Conservation (phyloP, 2,113 vertebrate species). For the Upupa epops region DNA sequence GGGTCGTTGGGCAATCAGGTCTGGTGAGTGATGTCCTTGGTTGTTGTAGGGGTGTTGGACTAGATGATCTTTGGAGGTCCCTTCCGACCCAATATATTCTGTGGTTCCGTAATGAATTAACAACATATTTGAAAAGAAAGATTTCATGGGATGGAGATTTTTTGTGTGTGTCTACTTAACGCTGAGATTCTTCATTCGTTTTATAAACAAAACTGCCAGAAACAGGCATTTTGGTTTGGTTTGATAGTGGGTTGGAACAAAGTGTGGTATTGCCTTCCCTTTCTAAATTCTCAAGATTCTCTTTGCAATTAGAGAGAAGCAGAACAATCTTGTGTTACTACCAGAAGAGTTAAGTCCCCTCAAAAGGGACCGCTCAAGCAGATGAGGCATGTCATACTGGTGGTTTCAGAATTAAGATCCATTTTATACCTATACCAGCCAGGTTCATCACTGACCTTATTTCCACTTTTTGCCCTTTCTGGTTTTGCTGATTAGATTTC, state of each 20-base stretch:
- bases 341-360: neutral
- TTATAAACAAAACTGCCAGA: neutral
- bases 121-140: no score
- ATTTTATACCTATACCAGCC: neutral
- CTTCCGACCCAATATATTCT: no score
- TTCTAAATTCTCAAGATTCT: neutral
- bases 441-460: rapidly evolving
- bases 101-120: no score
- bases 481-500: neutral
- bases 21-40: no score
- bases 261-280: neutral
- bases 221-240: neutral
- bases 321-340: neutral
- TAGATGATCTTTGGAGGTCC: no score
- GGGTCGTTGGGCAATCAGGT: no score
- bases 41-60: no score
- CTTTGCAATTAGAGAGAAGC: neutral
- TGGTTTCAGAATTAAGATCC: neutral
- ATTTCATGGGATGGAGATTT: neutral
- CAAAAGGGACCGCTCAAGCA: neutral
- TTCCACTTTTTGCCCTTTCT: neutral
- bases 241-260: neutral
- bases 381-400: neutral
- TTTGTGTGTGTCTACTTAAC: neutral
- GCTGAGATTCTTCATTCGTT: neutral